These are phyloP conservation scores for Lepas anatifera DNA, from an alignment of 2,888 invertebrate species.

Conservation along the genomic window DNA sequence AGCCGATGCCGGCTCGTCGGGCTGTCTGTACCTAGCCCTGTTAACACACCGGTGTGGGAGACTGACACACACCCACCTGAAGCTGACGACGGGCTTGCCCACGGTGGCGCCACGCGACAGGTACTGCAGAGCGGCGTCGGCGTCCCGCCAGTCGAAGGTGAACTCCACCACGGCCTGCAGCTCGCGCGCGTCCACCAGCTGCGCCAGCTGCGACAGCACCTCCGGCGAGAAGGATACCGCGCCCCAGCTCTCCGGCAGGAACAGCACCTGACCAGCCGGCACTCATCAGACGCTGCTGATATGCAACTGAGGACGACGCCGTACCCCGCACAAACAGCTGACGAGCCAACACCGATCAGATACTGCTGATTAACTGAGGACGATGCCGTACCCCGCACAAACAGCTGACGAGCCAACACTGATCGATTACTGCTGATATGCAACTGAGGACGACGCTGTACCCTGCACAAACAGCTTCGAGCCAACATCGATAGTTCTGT, in stretches of 20 bases:
- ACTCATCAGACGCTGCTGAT: too few species aligned
- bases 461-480: too few species aligned
- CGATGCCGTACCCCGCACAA: neutral
- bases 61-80: constrained; percentile 37
- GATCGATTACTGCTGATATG: too few species aligned
- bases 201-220: constrained; percentile 34
- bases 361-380: neutral
- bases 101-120: constrained; percentile 36
- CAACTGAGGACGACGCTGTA: too few species aligned
- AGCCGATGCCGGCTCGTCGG: too few species aligned
- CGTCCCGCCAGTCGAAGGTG: constrained; percentile 38
- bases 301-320: neutral
- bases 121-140: constrained; percentile 38
- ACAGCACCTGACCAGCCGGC: constrained; percentile 14
- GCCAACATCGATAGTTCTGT: too few species aligned
- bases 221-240: constrained; percentile 20
- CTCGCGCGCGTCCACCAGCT: constrained; percentile 42
- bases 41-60: too few species aligned
- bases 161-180: constrained; percentile 47
- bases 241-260: constrained; percentile 16
- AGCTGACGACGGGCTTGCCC: constrained; percentile 40
- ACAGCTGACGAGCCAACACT: too few species aligned
- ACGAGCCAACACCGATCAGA: too few species aligned
- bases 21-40: too few species aligned
- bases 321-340: neutral